A percentile compares a stretch with the other conserved stretches of the same genome.
These are phyloP conservation scores for Ectropis crepuscularia DNA, from an alignment of 2,888 invertebrate genomes.

Conservation along the genomic window DNA sequence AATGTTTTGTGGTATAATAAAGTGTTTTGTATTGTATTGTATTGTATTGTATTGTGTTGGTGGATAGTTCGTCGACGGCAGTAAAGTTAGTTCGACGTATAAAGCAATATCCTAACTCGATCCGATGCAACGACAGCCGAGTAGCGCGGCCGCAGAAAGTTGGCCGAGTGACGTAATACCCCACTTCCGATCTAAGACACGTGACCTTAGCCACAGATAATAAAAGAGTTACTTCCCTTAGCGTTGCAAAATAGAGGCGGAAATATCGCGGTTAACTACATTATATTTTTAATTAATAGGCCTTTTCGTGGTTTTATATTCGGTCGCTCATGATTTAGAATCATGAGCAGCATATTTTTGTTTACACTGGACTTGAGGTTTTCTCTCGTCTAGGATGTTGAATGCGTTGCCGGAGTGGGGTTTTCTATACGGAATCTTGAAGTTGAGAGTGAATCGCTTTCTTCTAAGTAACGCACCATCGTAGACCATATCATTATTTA, in stretches of 20 bases:
- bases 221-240: conserved; percentile 6
- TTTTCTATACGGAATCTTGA: no score
- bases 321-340: neutral
- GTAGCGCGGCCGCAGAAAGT: conserved; percentile 52
- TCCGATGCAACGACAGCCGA: conserved; percentile 20
- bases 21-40: no score
- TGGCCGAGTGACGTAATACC: conserved; percentile 53
- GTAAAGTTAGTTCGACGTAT: conserved; percentile 1
- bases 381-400: no score
- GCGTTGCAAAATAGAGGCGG: conserved; percentile 16
- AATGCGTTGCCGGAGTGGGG: no score
- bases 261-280: conserved; percentile 9
- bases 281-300: conserved; percentile 4
- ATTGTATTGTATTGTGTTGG: no score
- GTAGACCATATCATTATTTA: no score
- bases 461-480: no score
- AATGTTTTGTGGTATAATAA: no score
- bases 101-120: conserved; percentile 14
- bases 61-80: no score
- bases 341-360: neutral
- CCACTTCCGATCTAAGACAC: conserved; percentile 51
- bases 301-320: conserved; percentile 1
- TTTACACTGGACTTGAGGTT: no score
- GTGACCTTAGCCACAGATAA: conserved; percentile 6
- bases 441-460: no score